Percentiles rank a stretch among this genome's conserved stretches.
phyloP scores from a whole-genome alignment of 2,797 vertebrate species.

The Bucorvus abyssinicus region DNA sequence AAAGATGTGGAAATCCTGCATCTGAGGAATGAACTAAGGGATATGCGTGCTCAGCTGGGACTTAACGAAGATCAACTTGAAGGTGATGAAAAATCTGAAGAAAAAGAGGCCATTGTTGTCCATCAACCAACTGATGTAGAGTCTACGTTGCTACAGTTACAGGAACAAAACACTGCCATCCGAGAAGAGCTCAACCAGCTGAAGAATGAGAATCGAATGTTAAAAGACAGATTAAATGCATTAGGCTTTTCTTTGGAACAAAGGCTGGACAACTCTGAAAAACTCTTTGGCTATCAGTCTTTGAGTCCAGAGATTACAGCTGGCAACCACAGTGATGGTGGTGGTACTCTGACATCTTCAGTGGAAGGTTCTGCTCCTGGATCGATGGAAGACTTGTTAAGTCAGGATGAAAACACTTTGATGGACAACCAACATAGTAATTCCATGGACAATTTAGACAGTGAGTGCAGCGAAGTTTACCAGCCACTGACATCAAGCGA shows the following conservation, averaged over 20 bases:
- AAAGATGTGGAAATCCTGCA: constrained; percentile 95
- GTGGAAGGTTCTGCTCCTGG: constrained; percentile 93
- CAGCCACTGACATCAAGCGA: constrained; percentile 94
- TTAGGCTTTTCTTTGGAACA: constrained; percentile 96
- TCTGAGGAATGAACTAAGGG: constrained; percentile 87
- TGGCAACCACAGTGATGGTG: constrained; percentile 83
- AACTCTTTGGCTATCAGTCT: constrained; percentile 85
- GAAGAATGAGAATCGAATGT: constrained; percentile 95
- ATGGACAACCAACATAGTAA: constrained; percentile 88
- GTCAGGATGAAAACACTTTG: constrained; percentile 84
- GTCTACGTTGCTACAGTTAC: constrained; percentile 87
- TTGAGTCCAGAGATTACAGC: constrained; percentile 84
- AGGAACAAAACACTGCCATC: constrained; percentile 93
- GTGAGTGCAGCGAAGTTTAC: constrained; percentile 95
- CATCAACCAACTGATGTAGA: constrained; percentile 87
- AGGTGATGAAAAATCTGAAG: constrained; percentile 73
- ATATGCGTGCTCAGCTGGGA: constrained; percentile 90
- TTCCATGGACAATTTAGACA: constrained; percentile 93
- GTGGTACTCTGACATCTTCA: constrained; percentile 87
- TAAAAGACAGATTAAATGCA: constrained; percentile 93
- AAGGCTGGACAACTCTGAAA: constrained; percentile 88
- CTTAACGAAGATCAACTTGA: constrained; percentile 77
- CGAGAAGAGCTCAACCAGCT: constrained; percentile 92
- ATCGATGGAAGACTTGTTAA: constrained; percentile 90
- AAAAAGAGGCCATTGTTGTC: constrained; percentile 77